These are phyloP conservation scores for Dipodomys ordii DNA, from an alignment of 2,113 vertebrate species.

Conservation along the genomic window DNA sequence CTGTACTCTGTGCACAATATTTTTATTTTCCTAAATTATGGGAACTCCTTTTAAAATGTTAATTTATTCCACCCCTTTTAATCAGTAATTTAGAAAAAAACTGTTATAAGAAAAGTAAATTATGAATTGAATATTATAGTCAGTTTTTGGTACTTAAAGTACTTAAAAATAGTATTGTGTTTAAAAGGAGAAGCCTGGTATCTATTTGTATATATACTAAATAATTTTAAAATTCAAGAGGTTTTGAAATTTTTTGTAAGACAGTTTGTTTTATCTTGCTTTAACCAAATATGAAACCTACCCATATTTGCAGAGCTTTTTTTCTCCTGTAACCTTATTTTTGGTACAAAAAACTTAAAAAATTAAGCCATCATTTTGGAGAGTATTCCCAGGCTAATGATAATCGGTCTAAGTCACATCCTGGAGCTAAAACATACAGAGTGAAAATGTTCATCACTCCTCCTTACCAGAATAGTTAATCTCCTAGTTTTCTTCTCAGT, in stretches of 20 bases:
- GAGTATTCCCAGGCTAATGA: constrained; percentile 69
- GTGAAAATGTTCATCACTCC: constrained; percentile 33
- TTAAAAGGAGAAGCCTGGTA: constrained; percentile 83
- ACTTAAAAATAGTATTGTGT: constrained; percentile 88
- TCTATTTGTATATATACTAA: constrained; percentile 87
- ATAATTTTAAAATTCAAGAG: constrained; percentile 83
- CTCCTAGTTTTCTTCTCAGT: constrained; percentile 72
- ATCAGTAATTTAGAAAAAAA: constrained; percentile 88
- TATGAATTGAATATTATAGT: constrained; percentile 84
- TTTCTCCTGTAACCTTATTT: constrained; percentile 45
- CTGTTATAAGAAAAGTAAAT: constrained; percentile 84
- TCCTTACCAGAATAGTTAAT: constrained; percentile 73
- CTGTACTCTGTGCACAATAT: constrained; percentile 80
- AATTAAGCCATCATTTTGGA: constrained; percentile 70
- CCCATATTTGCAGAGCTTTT: constrained; percentile 71
- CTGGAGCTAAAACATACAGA: constrained; percentile 66
- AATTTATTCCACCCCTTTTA: constrained; percentile 91
- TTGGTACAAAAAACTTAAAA: constrained; percentile 71
- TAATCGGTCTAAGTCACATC: constrained; percentile 62
- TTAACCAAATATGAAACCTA: constrained; percentile 92
- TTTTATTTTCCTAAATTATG: constrained; percentile 80
- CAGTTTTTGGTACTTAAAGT: constrained; percentile 90
- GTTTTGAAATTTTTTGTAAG: constrained; percentile 85
- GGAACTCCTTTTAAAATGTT: constrained; percentile 80
- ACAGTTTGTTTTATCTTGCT: constrained; percentile 84